A percentile compares a stretch with the other conserved stretches of the same genome.
Conservation (phyloP, 2,113 vertebrate genomes). For the Antigone vipio region DNA sequence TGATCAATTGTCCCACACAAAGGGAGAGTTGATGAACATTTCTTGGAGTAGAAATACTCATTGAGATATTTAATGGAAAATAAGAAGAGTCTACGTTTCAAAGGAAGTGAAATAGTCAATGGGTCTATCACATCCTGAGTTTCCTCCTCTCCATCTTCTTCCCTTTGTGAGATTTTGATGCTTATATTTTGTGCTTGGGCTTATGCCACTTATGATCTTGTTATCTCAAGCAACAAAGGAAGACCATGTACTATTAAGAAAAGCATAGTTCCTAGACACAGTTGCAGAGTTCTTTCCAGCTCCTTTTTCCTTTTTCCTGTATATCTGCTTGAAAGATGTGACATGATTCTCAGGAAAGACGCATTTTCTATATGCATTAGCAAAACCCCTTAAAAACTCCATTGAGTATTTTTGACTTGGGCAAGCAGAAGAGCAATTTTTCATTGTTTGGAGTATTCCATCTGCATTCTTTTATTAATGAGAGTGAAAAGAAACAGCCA, state of each 20-base stretch:
- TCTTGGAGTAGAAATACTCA: not conserved
- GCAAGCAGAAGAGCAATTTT: not conserved
- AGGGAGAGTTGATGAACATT: not conserved
- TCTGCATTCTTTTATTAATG: not conserved
- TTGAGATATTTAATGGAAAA: not conserved
- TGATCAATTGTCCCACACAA: not conserved
- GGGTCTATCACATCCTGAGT: not conserved
- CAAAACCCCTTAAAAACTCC: not conserved
- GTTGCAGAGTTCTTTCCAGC: not conserved
- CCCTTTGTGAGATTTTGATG: not conserved
- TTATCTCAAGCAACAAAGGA: not conserved
- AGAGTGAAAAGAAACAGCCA: not conserved
- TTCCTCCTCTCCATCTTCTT: not conserved
- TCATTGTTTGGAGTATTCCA: not conserved
- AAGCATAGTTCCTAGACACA: not conserved
- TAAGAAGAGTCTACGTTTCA: not conserved
- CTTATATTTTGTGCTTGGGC: not conserved
- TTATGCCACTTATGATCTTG: not conserved
- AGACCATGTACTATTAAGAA: not conserved
- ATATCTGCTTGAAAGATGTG: not conserved
- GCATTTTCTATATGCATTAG: not conserved
- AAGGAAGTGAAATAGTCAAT: not conserved
- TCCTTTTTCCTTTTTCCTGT: not conserved
- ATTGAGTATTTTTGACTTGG: not conserved
- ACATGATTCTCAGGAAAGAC: not conserved